Conservation (phyloP, 35 echinoderm and acorn worm genomes). For the Hemicentrotus pulcherrimus region DNA sequence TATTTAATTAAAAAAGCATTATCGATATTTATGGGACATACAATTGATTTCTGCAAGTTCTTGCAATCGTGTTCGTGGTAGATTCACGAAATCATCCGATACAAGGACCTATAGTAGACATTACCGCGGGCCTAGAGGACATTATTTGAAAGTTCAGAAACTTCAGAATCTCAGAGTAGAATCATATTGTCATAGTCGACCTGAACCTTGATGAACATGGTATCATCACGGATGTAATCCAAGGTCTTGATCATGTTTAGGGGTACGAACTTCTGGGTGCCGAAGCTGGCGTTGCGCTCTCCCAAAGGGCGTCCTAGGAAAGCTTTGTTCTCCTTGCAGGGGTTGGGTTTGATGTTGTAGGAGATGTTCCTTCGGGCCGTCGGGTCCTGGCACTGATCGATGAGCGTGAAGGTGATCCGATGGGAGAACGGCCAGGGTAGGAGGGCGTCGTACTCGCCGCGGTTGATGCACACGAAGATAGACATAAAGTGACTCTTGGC, state of each 20-base stretch:
- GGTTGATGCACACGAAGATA: slow-evolving; percentile 91
- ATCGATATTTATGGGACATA: no score
- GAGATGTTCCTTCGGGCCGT: slow-evolving; percentile 92
- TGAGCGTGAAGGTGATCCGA: slow-evolving; percentile 87
- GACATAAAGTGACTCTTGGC: slow-evolving; percentile 97
- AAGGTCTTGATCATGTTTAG: slow-evolving; percentile 89
- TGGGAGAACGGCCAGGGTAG: slow-evolving; percentile 94
- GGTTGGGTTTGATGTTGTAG: slow-evolving; percentile 97
- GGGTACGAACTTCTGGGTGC: slow-evolving; percentile 97
- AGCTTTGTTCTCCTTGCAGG: slow-evolving; percentile 96
- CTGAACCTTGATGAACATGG: slow-evolving; percentile 98
- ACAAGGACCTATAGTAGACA: no score
- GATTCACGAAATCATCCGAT: no score
- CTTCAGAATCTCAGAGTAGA: slow-evolving; percentile 49
- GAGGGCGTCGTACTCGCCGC: slow-evolving; percentile 93
- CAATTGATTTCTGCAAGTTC: no score
- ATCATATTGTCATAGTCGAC: slow-evolving; percentile 97
- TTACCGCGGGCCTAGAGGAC: slow-evolving; percentile 38
- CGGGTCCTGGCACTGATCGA: slow-evolving; percentile 98
- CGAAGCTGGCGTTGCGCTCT: slow-evolving; percentile 97
- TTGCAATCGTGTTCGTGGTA: no score
- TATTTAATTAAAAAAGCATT: no score
- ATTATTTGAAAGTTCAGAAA: no score
- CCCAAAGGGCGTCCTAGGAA: slow-evolving; percentile 85
- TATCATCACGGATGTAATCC: slow-evolving; percentile 95